Conservation (phyloP, 1,140 invertebrate species). For the Drosophila pachea region DNA sequence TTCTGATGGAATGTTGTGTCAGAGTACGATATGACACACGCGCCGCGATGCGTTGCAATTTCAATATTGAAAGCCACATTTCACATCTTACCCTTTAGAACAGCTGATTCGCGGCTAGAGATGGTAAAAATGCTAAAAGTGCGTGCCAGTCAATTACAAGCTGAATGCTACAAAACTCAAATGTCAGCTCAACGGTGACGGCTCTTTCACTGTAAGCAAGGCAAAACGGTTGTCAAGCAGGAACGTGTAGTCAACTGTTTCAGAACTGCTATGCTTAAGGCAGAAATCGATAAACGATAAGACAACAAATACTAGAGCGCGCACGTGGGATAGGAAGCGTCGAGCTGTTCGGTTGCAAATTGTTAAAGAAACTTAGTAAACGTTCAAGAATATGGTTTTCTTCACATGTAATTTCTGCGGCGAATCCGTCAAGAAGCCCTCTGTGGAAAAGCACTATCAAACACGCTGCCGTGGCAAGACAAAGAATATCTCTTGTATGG, state of each 20-base stretch:
- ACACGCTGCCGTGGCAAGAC: constrained; percentile 82
- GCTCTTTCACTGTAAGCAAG: neutral
- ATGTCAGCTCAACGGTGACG: neutral
- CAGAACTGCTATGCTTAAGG: neutral
- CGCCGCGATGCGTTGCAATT: constrained; percentile 26
- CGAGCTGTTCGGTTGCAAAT: neutral
- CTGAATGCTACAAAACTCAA: constrained; percentile 2
- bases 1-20: constrained; percentile 25
- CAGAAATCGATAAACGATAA: constrained; percentile 29
- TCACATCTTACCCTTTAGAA: constrained; percentile 16
- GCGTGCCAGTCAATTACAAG: neutral
- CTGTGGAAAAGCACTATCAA: constrained; percentile 94
- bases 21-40: constrained; percentile 12
- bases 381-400: constrained; percentile 84
- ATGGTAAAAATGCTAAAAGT: constrained; percentile 8
- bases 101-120: constrained; percentile 32
- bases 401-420: constrained; percentile 95
- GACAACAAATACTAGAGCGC: constrained; percentile 1
- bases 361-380: constrained; percentile 72
- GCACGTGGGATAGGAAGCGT: constrained; percentile 26
- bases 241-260: neutral
- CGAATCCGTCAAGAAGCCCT: constrained; percentile 92
- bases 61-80: constrained; percentile 32
- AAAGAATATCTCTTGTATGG: constrained; percentile 89
- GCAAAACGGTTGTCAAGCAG: too few relatives aligned